These are phyloP conservation scores for Clunio marinus DNA, from an alignment of 2,888 invertebrate genomes.

Conservation along the genomic window DNA sequence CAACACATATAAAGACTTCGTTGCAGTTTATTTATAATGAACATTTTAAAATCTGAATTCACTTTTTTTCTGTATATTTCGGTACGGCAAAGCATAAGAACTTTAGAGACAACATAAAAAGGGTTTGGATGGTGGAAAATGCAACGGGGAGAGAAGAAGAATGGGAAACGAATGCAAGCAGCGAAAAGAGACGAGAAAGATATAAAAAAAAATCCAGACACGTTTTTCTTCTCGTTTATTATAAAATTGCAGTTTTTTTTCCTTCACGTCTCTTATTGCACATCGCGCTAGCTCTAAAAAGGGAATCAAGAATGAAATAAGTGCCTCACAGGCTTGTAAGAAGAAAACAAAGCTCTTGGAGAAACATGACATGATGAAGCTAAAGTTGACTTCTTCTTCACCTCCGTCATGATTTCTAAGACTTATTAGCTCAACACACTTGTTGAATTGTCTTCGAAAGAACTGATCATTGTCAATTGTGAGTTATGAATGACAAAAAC, in stretches of 20 bases:
- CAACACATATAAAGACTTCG: conserved; percentile 23
- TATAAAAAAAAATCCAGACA: conserved; percentile 31
- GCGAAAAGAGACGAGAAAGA: conserved; percentile 15
- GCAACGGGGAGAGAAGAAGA: conserved; percentile 23
- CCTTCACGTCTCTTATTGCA: conserved; percentile 34
- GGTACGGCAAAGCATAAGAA: conserved; percentile 20
- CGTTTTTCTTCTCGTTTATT: conserved; percentile 38
- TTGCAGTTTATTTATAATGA: conserved; percentile 21
- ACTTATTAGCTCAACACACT: conserved; percentile 14
- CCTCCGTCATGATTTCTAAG: background rate
- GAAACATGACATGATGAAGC: background rate
- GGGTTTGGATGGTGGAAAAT: conserved; percentile 36
- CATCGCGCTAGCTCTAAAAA: conserved; percentile 20
- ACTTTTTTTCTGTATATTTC: conserved; percentile 22
- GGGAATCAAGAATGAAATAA: conserved; percentile 32
- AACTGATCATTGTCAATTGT: too few relatives aligned
- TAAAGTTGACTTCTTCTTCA: conserved; percentile 20
- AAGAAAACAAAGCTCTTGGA: background rate
- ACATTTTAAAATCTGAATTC: background rate
- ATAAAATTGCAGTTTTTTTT: conserved; percentile 36
- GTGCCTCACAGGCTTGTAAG: conserved; percentile 30
- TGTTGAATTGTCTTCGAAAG: conserved; percentile 29
- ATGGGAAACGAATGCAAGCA: conserved; percentile 13
- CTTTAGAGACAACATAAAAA: conserved; percentile 27
- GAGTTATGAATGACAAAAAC: too few relatives aligned